phyloP scores from a whole-genome alignment of 2,888 invertebrate species.

The Hipparchia semele region DNA sequence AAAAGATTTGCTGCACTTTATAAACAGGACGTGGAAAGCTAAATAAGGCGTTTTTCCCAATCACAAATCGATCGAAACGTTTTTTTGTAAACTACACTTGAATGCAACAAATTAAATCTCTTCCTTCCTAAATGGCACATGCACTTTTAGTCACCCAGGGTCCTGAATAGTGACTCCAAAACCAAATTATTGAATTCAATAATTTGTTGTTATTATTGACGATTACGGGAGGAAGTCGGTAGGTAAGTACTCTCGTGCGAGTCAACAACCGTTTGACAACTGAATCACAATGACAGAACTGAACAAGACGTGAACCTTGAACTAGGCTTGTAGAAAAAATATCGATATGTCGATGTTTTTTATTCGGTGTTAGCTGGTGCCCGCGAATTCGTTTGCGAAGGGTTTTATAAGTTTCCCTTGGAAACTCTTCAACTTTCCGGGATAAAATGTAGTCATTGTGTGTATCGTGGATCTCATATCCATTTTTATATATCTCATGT shows the following conservation, averaged over 20 bases:
- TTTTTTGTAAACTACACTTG: constrained; percentile 27
- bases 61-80: constrained; percentile 31
- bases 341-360: too few relatives aligned
- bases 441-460: too few relatives aligned
- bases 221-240: constrained; percentile 28
- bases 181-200: constrained; percentile 44
- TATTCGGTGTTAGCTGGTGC: too few relatives aligned
- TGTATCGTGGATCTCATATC: too few relatives aligned
- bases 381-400: too few relatives aligned
- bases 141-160: constrained; percentile 29
- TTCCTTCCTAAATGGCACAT: constrained; percentile 25
- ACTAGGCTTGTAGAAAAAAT: too few relatives aligned
- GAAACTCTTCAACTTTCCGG: too few relatives aligned
- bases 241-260: constrained; percentile 35
- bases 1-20: constrained; percentile 31
- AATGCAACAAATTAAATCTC: constrained; percentile 14
- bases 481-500: too few relatives aligned
- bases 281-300: constrained; percentile 22
- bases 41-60: constrained; percentile 35
- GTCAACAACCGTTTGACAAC: constrained; percentile 80
- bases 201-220: constrained; percentile 45
- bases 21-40: constrained; percentile 39
- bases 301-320: too few relatives aligned
- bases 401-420: too few relatives aligned
- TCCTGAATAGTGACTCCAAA: constrained; percentile 25